Evolutionary conservation across 2,888 invertebrate genomes (phyloP), one percentile per base, ranked within the genome.

Genomic region (Emesis furor): DNA sequence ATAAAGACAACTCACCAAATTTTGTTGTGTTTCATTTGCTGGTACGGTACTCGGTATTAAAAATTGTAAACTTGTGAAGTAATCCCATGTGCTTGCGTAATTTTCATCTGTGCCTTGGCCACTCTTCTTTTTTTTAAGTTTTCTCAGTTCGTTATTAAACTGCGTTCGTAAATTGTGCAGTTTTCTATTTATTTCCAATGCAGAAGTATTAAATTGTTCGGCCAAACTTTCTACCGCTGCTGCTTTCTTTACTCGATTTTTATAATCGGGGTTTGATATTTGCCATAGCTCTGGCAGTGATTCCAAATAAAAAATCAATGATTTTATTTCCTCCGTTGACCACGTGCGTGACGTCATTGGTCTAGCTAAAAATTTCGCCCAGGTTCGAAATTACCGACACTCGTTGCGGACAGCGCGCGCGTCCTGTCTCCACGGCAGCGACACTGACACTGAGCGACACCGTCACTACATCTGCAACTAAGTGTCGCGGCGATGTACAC

Each of bases 371-470:
- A 83, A 83, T 79, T 83, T 79, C 83, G 79, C 79, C 62, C 75
- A 79, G 69, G 79, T 83, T 79, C 42, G 73, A 79, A 83, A 83
- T 79, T 82, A 73, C 51, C 75, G 83, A 83, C 83, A 83, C 79
- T 79, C 62, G 83, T 83, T 69, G 73, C 79, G 79, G 83, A 83
- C 79, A 83, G 68, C 71, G 74, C 74, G 65, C 77, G 65, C 78
- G 73, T 68, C 78, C 78, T 76, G 82, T 78, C 78, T 82, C 82
- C 78, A 82, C 82, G 78, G 81, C 75, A 30, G 78, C 82, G 59
- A 75, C 82, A 78, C 75, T n/a, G 78, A 78, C 76, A 82, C 73
- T 73, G 73, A 76, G 46, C 73, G 46, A 73, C 76, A 46, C 46
- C 46, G 46, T 10, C 46, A 46, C 46, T 46, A 46, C 46, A 46